Conservation (phyloP, 1,140 invertebrate species). For the Leptestheria dahalacensis region DNA sequence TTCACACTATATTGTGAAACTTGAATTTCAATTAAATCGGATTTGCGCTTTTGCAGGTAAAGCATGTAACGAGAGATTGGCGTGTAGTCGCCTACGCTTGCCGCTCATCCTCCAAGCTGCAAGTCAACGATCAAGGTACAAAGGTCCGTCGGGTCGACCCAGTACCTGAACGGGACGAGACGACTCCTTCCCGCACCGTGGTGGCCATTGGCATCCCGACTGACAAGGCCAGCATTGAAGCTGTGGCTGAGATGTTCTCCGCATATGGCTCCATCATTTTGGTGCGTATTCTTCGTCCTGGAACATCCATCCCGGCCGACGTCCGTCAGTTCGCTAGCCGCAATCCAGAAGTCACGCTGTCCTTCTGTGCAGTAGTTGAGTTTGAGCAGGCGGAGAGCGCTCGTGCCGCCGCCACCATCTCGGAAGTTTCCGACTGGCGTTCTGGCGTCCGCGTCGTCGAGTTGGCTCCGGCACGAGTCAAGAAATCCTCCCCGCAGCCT, state of each 20-base stretch:
- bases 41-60: conserved; percentile 25
- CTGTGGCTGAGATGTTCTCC: conserved; percentile 71
- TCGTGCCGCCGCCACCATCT: conserved; percentile 40
- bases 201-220: conserved; percentile 71
- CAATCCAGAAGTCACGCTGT: conserved; percentile 66
- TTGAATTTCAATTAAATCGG: background rate
- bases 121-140: conserved; percentile 78
- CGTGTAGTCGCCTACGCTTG: conserved; percentile 72
- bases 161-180: conserved; percentile 76
- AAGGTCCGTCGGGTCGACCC: conserved; percentile 74
- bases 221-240: conserved; percentile 68
- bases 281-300: conserved; percentile 66
- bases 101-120: conserved; percentile 59
- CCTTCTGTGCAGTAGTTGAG: conserved; percentile 74
- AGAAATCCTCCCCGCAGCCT: background rate
- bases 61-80: conserved; percentile 84
- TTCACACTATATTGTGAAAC: background rate
- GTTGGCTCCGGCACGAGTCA: conserved; percentile 17
- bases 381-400: conserved; percentile 75
- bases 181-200: conserved; percentile 67
- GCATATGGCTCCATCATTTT: conserved; percentile 74
- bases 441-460: conserved; percentile 14
- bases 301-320: conserved; percentile 71
- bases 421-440: conserved; percentile 3
- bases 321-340: conserved; percentile 76